These are phyloP conservation scores for Enteromius mattozi DNA, from an alignment of 2,797 vertebrate genomes.

Conservation along the genomic window DNA sequence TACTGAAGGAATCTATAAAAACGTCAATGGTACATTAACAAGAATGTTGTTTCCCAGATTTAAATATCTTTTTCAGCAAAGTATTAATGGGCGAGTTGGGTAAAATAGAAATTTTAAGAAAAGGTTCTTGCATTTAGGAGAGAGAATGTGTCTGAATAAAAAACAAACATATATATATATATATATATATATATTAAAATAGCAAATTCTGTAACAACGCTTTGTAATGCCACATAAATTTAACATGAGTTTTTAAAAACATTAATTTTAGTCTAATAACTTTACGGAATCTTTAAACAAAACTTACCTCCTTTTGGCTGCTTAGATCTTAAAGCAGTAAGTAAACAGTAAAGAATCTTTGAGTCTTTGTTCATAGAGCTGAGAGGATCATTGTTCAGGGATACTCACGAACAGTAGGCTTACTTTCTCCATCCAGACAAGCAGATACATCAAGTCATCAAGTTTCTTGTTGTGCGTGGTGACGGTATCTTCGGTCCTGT, in stretches of 20 bases:
- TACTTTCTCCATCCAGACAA: slow-evolving; percentile 40
- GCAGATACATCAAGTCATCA: slow-evolving; percentile 11
- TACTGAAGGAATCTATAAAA: neutral
- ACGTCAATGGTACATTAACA: neutral
- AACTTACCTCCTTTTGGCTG: neutral
- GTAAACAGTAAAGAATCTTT: neutral
- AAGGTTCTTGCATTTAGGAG: neutral
- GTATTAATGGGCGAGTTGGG: neutral
- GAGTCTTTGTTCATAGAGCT: slow-evolving; percentile 16
- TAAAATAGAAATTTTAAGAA: neutral
- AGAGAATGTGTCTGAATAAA: neutral
- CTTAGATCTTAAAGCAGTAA: slow-evolving; percentile 5
- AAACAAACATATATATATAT: neutral
- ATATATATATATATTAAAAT: neutral
- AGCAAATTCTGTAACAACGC: neutral
- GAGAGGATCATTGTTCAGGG: slow-evolving; percentile 30
- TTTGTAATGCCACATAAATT: neutral
- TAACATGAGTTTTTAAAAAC: neutral
- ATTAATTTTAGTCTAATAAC: neutral
- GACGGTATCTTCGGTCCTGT: slow-evolving; percentile 24
- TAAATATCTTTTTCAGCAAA: neutral
- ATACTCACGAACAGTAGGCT: slow-evolving; percentile 25
- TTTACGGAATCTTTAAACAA: neutral
- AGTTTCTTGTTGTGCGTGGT: slow-evolving; percentile 17
- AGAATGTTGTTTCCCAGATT: neutral